Conservation (phyloP, 2,888 invertebrate genomes). For the Apantesis nais region DNA sequence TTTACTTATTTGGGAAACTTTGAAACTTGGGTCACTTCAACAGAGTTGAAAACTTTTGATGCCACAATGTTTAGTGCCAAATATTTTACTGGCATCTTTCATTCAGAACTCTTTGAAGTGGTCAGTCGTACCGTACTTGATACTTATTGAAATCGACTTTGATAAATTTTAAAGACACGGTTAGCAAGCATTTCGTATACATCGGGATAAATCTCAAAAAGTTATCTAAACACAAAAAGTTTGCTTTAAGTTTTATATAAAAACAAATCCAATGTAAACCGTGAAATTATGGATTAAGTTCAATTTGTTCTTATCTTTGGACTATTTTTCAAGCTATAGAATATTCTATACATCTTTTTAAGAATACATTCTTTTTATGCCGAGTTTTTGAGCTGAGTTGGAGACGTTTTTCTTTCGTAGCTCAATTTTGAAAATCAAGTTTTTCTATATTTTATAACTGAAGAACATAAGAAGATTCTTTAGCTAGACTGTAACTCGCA, state of each 20-base stretch:
- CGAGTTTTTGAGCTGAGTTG: background rate
- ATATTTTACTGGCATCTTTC: conserved; percentile 33
- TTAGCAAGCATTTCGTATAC: conserved; percentile 5
- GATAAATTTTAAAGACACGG: conserved; percentile 44
- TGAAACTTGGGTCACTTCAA: conserved; percentile 12
- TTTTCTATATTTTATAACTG: background rate
- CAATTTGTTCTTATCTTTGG: too few relatives aligned
- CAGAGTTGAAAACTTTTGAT: conserved; percentile 16
- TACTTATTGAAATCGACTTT: conserved; percentile 53
- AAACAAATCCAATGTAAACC: too few relatives aligned
- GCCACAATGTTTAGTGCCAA: conserved; percentile 7
- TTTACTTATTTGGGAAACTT: too few relatives aligned
- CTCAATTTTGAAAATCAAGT: background rate
- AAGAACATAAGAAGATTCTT: background rate
- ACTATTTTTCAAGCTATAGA: too few relatives aligned
- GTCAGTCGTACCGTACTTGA: conserved; percentile 36
- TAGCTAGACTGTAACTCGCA: too few relatives aligned
- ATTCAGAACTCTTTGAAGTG: conserved; percentile 49
- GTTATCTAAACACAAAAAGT: too few relatives aligned
- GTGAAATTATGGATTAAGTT: too few relatives aligned
- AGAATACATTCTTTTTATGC: background rate
- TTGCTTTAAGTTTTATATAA: too few relatives aligned
- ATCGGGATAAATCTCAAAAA: background rate
- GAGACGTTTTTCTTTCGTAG: background rate
- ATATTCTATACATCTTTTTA: background rate